These are phyloP conservation scores for Lanistes nyassanus DNA, from an alignment of 1,140 invertebrate species.

Conservation along the genomic window DNA sequence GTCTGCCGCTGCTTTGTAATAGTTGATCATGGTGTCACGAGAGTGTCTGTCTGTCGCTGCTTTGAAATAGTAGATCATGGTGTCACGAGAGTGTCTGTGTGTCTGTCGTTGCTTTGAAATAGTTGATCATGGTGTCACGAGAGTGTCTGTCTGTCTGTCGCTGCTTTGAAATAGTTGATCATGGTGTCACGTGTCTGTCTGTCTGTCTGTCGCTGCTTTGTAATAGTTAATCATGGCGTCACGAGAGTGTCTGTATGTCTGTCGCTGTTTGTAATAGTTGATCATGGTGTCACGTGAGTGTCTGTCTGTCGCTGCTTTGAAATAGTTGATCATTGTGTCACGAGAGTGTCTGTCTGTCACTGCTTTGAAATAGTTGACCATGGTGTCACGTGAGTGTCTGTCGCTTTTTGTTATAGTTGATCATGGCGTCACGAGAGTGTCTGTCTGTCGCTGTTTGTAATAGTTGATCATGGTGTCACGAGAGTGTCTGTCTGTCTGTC, in stretches of 20 bases:
- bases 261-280: not conserved
- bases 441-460: conserved; percentile 6
- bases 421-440: not conserved
- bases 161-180: too few relatives aligned
- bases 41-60: too few relatives aligned
- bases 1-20: too few relatives aligned
- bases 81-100: not conserved
- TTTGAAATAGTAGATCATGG: too few relatives aligned
- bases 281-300: not conserved
- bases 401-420: too few relatives aligned
- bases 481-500: too few relatives aligned
- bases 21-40: too few relatives aligned
- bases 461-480: not conserved
- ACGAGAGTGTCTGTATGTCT: not conserved
- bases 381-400: too few relatives aligned
- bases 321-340: not conserved
- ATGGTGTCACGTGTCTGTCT: conserved; percentile 47
- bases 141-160: too few relatives aligned
- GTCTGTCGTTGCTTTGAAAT: not conserved
- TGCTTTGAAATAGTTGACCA: too few relatives aligned
- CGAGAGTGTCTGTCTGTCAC: too few relatives aligned
- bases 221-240: not conserved
- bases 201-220: not conserved
- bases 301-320: not conserved
- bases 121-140: not conserved